Percentiles rank a stretch among this genome's conserved stretches.
Conservation (phyloP, 1,140 invertebrate genomes). For the Platorchestia sp. region DNA sequence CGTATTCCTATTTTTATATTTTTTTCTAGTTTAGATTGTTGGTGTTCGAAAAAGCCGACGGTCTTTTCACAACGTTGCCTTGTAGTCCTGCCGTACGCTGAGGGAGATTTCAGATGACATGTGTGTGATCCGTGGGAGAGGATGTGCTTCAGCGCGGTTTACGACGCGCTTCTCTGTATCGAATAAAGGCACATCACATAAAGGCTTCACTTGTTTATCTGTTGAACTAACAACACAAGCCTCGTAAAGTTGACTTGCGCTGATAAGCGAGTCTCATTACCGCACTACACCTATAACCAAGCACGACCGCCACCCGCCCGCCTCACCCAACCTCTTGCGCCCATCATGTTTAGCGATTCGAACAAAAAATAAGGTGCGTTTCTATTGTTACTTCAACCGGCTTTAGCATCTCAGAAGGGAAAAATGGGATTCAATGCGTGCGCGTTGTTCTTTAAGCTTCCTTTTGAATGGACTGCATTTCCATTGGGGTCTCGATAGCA, state of each 20-base stretch:
- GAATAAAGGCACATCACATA: neutral
- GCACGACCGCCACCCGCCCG: neutral
- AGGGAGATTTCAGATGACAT: neutral
- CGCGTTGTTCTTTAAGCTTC: neutral
- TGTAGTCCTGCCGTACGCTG: neutral
- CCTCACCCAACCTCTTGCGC: too few species aligned
- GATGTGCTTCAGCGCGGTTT: neutral
- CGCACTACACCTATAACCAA: neutral
- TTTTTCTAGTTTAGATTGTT: neutral
- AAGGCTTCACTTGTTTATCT: conserved; percentile 31
- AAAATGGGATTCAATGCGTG: neutral
- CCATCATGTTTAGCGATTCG: neutral
- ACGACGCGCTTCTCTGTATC: neutral
- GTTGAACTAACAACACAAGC: conserved; percentile 17
- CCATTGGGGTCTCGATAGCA: conserved; percentile 4
- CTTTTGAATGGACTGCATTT: conserved; percentile 14
- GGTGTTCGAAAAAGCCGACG: neutral
- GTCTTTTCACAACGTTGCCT: neutral
- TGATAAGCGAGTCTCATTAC: neutral
- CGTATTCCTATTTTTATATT: neutral
- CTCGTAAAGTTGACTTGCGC: conserved; percentile 21
- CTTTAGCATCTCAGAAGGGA: neutral
- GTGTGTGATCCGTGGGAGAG: neutral
- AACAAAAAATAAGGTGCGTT: neutral
- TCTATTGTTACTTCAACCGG: neutral